phyloP scores from a whole-genome alignment of 2,113 vertebrate genomes.

The Mellivora capensis region DNA sequence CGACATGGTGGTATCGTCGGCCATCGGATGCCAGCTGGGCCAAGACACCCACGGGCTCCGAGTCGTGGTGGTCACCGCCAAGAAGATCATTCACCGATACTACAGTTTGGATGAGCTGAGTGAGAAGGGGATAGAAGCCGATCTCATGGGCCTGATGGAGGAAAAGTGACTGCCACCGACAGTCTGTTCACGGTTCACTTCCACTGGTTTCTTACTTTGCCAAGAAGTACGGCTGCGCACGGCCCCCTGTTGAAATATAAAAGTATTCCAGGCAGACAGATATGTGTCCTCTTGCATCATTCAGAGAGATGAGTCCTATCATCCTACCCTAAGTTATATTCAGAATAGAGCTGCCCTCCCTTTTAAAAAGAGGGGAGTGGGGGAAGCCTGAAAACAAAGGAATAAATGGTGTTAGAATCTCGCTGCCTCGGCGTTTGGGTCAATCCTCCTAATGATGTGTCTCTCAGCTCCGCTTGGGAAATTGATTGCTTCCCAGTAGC shows the following conservation, averaged over 20 bases:
- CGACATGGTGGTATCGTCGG: conserved; percentile 97
- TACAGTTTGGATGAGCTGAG: conserved; percentile 88
- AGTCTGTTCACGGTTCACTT: background rate
- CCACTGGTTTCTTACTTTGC: background rate
- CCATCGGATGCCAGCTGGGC: conserved; percentile 96
- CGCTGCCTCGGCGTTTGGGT: background rate
- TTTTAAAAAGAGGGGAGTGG: background rate
- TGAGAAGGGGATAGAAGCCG: conserved; percentile 82
- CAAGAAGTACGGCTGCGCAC: background rate
- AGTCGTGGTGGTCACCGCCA: conserved; percentile 90
- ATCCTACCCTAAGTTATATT: background rate
- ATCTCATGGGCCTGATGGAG: conserved; percentile 83
- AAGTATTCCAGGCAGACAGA: background rate
- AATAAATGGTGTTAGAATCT: background rate
- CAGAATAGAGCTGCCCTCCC: background rate
- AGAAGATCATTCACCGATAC: conserved; percentile 89
- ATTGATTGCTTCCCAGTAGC: background rate
- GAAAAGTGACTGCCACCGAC: conserved; percentile 21
- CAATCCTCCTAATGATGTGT: background rate
- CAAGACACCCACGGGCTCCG: conserved; percentile 90
- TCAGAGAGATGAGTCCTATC: background rate
- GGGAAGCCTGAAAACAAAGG: background rate
- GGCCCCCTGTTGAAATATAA: background rate
- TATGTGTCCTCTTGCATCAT: background rate
- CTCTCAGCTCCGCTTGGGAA: background rate